Evolutionary conservation across 2,888 invertebrate species (phyloP).

Genomic region (Bruchidius siliquastri): DNA sequence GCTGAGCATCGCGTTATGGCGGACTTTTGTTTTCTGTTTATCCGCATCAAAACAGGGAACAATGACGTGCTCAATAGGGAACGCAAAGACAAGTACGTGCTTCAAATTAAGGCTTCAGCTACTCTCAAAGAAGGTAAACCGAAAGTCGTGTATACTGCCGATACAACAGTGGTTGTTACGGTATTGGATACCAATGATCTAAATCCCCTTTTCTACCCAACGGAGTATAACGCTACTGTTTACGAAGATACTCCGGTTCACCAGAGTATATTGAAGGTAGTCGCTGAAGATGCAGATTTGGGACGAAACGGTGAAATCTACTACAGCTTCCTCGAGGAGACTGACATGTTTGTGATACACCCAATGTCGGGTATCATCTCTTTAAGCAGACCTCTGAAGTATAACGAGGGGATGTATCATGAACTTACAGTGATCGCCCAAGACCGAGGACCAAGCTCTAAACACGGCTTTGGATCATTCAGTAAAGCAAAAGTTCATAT

Average conservation of each 20-base stretch:
- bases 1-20: constrained; percentile 86
- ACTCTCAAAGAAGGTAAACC: constrained; percentile 55
- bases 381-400: constrained; percentile 72
- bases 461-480: constrained; percentile 50
- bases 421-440: constrained; percentile 77
- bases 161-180: constrained; percentile 67
- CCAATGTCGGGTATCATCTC: constrained; percentile 87
- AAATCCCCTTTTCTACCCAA: constrained; percentile 88
- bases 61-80: constrained; percentile 91
- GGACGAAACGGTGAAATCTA: constrained; percentile 96
- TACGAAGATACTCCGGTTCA: constrained; percentile 85
- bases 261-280: constrained; percentile 70
- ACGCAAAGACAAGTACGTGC: constrained; percentile 74
- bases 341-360: constrained; percentile 86
- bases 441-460: constrained; percentile 71
- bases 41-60: constrained; percentile 83
- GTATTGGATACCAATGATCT: constrained; percentile 86
- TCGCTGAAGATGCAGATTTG: constrained; percentile 93
- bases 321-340: constrained; percentile 81
- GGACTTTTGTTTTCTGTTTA: constrained; percentile 88
- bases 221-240: constrained; percentile 80
- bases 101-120: constrained; percentile 72
- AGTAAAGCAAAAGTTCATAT: constrained; percentile 75
- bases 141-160: constrained; percentile 62
- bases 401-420: constrained; percentile 65